Percentiles rank a stretch among this genome's conserved stretches.
These are phyloP conservation scores for Passer domesticus DNA, from an alignment of 2,113 vertebrate species.

Conservation along the genomic window DNA sequence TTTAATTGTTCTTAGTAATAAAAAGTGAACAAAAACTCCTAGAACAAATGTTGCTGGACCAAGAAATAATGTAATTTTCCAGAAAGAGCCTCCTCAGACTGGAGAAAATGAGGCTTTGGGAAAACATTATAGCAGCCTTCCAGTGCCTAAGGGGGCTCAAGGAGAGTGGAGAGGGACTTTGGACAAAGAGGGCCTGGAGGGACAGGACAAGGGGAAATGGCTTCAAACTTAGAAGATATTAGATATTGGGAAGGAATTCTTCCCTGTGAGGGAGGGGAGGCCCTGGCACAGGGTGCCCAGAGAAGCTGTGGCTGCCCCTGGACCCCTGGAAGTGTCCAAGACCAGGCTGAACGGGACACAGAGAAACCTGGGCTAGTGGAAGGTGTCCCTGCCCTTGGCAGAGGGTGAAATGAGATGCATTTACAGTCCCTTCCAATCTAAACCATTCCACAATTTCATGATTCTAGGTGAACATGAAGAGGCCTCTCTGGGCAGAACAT, in stretches of 20 bases:
- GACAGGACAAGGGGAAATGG: background rate
- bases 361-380: background rate
- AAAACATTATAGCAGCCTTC: background rate
- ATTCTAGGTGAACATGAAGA: background rate
- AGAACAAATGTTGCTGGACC: background rate
- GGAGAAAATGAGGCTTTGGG: background rate
- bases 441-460: background rate
- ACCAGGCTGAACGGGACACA: fast-evolving
- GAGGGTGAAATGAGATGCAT: background rate
- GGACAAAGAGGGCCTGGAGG: background rate
- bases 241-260: background rate
- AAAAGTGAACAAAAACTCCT: background rate
- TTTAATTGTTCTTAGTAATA: background rate
- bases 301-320: background rate
- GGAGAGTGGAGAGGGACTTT: background rate
- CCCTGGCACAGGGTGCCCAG: background rate
- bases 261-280: background rate
- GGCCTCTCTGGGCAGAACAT: background rate
- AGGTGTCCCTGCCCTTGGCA: background rate
- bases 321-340: background rate
- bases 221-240: background rate
- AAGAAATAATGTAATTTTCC: background rate
- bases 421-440: background rate
- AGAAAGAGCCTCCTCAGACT: background rate
- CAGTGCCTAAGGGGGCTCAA: background rate